Evolutionary conservation across 2,888 invertebrate genomes (phyloP).

Genomic region (Eupithecia exiguata): DNA sequence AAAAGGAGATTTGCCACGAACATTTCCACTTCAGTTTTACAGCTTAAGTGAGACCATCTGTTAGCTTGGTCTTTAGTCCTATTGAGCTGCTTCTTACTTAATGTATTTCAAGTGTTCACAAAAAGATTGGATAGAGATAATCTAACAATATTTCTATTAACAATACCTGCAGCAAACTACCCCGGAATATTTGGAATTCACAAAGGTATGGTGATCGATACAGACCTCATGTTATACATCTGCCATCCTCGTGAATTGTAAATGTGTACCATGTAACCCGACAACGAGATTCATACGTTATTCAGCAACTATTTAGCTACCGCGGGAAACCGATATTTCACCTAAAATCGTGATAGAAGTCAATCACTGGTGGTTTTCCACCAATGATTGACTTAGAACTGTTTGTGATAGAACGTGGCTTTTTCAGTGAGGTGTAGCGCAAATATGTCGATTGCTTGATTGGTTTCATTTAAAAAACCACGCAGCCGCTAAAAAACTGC

Average conservation of each 20-base stretch:
- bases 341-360: background rate
- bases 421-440: too few species aligned
- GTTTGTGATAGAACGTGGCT: too few species aligned
- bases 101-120: too few species aligned
- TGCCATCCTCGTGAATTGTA: conserved; percentile 54
- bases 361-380: background rate
- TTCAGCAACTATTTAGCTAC: conserved; percentile 63
- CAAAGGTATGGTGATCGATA: conserved; percentile 41
- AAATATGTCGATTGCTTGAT: too few species aligned
- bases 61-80: too few species aligned
- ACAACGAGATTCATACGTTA: conserved; percentile 64
- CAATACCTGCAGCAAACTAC: background rate
- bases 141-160: background rate
- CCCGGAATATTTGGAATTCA: conserved; percentile 20
- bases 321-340: conserved; percentile 53
- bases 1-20: too few species aligned
- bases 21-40: too few species aligned
- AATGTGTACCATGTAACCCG: conserved; percentile 47
- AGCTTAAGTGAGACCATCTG: too few species aligned
- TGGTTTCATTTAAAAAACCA: too few species aligned
- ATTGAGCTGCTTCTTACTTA: too few species aligned
- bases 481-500: too few species aligned
- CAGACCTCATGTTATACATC: conserved; percentile 44
- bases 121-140: background rate
- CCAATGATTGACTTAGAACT: background rate